A percentile compares a stretch with the other conserved stretches of the same genome.
phyloP scores from a whole-genome alignment of 2,888 invertebrate species.

The Epicampocera succincta region DNA sequence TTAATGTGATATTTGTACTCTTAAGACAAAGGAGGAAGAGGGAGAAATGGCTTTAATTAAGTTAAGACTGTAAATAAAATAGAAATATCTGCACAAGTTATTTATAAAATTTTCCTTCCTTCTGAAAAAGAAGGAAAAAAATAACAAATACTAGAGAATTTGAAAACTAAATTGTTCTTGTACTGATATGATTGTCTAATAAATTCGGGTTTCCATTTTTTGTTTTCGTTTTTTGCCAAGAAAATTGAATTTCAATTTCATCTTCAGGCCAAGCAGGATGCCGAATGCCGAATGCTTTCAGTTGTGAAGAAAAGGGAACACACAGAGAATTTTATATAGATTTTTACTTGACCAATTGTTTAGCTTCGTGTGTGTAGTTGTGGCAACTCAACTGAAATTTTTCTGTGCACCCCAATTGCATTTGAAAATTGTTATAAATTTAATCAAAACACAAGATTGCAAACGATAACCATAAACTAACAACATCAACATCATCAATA shows the following conservation, averaged over 20 bases:
- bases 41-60: constrained; percentile 51
- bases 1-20: constrained; percentile 39
- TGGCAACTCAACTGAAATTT: constrained; percentile 2
- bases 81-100: constrained; percentile 29
- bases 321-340: not conserved
- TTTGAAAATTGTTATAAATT: constrained; percentile 66
- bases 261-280: not conserved
- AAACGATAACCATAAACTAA: constrained; percentile 56
- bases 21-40: constrained; percentile 31
- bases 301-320: constrained; percentile 6
- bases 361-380: constrained; percentile 28
- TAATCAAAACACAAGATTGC: constrained; percentile 66
- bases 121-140: too few relatives aligned
- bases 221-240: constrained; percentile 50
- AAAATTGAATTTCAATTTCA: constrained; percentile 61
- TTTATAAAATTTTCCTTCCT: constrained; percentile 38
- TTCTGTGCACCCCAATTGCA: constrained; percentile 43
- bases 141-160: constrained; percentile 12
- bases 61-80: constrained; percentile 50
- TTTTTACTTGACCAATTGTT: constrained; percentile 42
- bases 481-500: constrained; percentile 54
- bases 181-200: constrained; percentile 53
- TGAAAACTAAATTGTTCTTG: constrained; percentile 27
- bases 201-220: constrained; percentile 62
- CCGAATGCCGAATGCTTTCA: constrained; percentile 13